phyloP scores from a whole-genome alignment of 1,140 invertebrate species.

The Proctacanthus coquilletti region DNA sequence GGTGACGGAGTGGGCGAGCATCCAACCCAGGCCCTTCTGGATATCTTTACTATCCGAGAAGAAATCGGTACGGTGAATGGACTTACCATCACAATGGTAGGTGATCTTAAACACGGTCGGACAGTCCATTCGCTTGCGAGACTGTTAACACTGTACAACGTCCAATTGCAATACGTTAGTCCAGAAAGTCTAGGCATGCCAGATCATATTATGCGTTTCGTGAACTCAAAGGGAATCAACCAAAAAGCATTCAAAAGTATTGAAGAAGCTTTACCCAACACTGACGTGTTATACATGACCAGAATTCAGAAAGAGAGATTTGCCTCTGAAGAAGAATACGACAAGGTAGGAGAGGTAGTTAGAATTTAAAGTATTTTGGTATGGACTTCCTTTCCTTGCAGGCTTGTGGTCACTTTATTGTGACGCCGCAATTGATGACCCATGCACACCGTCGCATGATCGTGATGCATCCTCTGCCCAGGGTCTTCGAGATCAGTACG shows the following conservation, averaged over 20 bases:
- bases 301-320: conserved; percentile 94
- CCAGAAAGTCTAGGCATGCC: conserved; percentile 83
- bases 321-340: conserved; percentile 64
- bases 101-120: conserved; percentile 93
- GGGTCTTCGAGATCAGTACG: conserved; percentile 84
- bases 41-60: conserved; percentile 96
- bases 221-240: conserved; percentile 56
- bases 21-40: conserved; percentile 93
- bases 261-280: conserved; percentile 75
- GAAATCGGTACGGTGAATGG: conserved; percentile 98
- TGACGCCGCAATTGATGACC: conserved; percentile 93
- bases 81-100: conserved; percentile 83
- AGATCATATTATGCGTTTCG: conserved; percentile 60
- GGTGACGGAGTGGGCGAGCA: conserved; percentile 98
- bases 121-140: conserved; percentile 95
- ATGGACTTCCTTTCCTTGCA: too few species aligned
- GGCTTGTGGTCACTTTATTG: conserved; percentile 71
- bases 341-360: conserved; percentile 40
- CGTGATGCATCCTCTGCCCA: conserved; percentile 94
- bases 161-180: conserved; percentile 78
- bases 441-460: conserved; percentile 84
- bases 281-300: conserved; percentile 97
- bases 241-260: conserved; percentile 59
- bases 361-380: conserved; percentile 11
- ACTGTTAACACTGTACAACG: conserved; percentile 79